phyloP scores from a whole-genome alignment of 37 sponge, comb jelly and placozoan genomes.

The Cliona cf. orientalis region DNA sequence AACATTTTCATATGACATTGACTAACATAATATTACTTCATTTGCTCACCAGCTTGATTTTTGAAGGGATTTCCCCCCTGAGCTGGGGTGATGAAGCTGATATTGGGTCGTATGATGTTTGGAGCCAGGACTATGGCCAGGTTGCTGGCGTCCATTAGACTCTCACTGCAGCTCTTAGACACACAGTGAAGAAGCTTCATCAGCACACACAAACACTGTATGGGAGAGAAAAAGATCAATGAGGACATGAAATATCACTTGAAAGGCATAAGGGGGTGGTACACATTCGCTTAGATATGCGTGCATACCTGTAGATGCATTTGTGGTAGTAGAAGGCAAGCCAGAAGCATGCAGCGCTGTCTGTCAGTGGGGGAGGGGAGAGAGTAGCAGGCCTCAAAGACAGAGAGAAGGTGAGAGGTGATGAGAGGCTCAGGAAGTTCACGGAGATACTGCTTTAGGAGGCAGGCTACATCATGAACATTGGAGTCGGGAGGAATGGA shows the following conservation, averaged over 20 bases:
- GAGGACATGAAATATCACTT: too few species aligned
- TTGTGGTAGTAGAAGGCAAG: constrained; percentile 28
- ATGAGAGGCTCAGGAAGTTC: constrained; percentile 66
- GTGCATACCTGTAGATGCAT: constrained; percentile 31
- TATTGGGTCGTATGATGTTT: too few species aligned
- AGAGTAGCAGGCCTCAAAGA: constrained; percentile 18
- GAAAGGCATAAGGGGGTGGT: too few species aligned
- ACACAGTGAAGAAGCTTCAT: constrained; percentile 4
- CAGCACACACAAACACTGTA: constrained; percentile 40
- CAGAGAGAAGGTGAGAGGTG: constrained; percentile 30
- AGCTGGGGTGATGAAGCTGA: too few species aligned
- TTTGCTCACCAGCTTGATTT: too few species aligned
- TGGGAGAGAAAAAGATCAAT: background rate
- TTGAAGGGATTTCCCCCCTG: too few species aligned
- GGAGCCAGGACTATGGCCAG: constrained; percentile 73
- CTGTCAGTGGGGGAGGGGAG: constrained; percentile 2
- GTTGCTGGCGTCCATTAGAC: constrained; percentile 49
- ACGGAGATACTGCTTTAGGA: constrained; percentile 72
- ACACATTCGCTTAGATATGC: too few species aligned
- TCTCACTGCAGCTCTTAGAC: background rate
- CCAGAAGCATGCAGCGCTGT: background rate
- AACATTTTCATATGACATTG: too few species aligned
- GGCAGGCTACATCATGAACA: constrained; percentile 62
- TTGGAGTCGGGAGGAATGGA: constrained; percentile 11
- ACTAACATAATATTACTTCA: too few species aligned